Percentiles rank a stretch among this genome's conserved stretches.
Evolutionary conservation across 2,797 vertebrate genomes (phyloP).

Genomic region (Malurus leucopterus): DNA sequence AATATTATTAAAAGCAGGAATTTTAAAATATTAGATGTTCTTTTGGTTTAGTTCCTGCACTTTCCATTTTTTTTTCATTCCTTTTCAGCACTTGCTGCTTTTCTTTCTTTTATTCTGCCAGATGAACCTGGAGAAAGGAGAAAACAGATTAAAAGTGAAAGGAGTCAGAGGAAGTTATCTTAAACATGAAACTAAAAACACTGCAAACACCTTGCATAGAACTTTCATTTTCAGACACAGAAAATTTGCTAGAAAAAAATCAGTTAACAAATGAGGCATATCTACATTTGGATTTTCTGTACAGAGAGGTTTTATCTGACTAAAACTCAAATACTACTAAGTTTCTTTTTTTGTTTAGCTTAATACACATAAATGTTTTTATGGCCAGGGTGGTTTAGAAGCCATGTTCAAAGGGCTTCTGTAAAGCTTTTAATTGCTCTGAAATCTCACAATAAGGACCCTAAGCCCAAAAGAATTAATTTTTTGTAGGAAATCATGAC

Average conservation of each 20-base stretch:
- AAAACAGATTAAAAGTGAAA: constrained; percentile 16
- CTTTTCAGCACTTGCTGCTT: background rate
- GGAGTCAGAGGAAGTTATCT: background rate
- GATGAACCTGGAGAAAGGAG: background rate
- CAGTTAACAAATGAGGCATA: background rate
- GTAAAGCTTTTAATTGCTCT: background rate
- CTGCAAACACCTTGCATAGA: background rate
- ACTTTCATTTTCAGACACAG: background rate
- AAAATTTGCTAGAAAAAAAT: background rate
- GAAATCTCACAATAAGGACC: background rate
- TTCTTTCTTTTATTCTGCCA: background rate
- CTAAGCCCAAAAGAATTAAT: background rate
- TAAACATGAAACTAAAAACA: background rate
- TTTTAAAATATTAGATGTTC: background rate
- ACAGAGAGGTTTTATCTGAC: background rate
- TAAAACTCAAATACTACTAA: background rate
- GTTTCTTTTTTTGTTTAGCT: constrained; percentile 1
- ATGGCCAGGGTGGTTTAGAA: background rate
- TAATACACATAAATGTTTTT: background rate
- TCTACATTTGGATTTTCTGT: background rate
- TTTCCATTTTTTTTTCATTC: background rate
- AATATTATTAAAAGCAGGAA: background rate
- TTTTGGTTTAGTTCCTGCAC: background rate
- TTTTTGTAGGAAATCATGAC: background rate
- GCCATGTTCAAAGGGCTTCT: background rate